phyloP scores from a whole-genome alignment of 2,888 invertebrate genomes.

The Luperina nickerlii region DNA sequence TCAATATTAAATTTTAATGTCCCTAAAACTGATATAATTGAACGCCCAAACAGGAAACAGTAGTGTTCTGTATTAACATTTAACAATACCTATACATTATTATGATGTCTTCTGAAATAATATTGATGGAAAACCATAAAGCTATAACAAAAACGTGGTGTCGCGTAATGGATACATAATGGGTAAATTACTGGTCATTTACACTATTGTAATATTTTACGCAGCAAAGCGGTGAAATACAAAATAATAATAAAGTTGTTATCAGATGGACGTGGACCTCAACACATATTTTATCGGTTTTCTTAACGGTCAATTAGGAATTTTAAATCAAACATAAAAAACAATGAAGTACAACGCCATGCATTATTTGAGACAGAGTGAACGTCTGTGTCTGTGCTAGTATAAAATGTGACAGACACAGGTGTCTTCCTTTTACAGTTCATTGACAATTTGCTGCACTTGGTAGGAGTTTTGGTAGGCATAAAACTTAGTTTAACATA shows the following conservation, averaged over 20 bases:
- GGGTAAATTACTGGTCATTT: conserved; percentile 49
- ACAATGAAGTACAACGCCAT: not conserved
- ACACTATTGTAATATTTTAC: conserved; percentile 41
- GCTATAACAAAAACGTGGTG: conserved; percentile 18
- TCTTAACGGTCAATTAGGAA: not conserved
- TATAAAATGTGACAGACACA: not conserved
- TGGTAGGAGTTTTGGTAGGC: not conserved
- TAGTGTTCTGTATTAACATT: not conserved
- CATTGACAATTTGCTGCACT: not conserved
- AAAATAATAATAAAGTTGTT: conserved; percentile 17
- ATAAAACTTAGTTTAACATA: not conserved
- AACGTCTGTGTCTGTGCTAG: not conserved
- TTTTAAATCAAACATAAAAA: no score
- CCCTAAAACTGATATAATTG: not conserved
- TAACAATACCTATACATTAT: conserved; percentile 17
- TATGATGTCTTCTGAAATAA: conserved; percentile 15
- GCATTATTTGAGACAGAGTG: not conserved
- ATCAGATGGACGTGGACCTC: conserved; percentile 17
- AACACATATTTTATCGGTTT: conserved; percentile 2
- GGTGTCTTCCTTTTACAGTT: not conserved
- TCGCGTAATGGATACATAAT: conserved; percentile 54
- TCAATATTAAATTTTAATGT: not conserved
- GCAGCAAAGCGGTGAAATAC: conserved; percentile 5
- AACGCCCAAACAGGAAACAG: not conserved
- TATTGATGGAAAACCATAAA: conserved; percentile 23